A percentile compares a stretch with the other conserved stretches of the same genome.
Evolutionary conservation across 2,797 vertebrate species (phyloP).

Genomic region (Tinamus major): DNA sequence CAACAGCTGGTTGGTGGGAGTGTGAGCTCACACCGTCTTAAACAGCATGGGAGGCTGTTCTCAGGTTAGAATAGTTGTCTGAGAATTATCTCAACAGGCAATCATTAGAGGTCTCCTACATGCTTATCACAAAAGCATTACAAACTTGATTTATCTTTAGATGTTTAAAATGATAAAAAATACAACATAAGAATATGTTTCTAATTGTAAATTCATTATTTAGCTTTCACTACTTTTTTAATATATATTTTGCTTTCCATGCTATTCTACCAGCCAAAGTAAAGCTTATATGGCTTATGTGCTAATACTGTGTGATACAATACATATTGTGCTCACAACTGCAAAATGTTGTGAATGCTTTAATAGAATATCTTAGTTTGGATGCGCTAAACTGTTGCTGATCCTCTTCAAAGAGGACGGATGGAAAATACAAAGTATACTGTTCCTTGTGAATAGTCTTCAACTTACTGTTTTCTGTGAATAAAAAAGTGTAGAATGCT

Average conservation of each 20-base stretch:
- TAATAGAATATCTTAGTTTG: not conserved
- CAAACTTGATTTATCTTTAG: not conserved
- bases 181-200: not conserved
- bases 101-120: not conserved
- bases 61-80: not conserved
- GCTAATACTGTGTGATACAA: not conserved
- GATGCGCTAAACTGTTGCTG: not conserved
- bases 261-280: not conserved
- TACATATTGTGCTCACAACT: not conserved
- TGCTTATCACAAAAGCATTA: not conserved
- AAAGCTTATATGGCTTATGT: not conserved
- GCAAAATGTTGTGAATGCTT: not conserved
- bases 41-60: not conserved
- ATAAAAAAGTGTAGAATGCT: not conserved
- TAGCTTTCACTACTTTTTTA: not conserved
- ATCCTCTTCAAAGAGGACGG: not conserved
- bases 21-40: not conserved
- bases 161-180: not conserved
- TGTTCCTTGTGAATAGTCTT: not conserved
- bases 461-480: not conserved
- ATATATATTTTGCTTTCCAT: not conserved
- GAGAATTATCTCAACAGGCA: not conserved
- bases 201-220: not conserved
- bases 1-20: not conserved
- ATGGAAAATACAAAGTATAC: not conserved